Base-by-base conservation (phyloP, 2,888 invertebrate genomes). In the Anarsia innoxiella region DNA sequence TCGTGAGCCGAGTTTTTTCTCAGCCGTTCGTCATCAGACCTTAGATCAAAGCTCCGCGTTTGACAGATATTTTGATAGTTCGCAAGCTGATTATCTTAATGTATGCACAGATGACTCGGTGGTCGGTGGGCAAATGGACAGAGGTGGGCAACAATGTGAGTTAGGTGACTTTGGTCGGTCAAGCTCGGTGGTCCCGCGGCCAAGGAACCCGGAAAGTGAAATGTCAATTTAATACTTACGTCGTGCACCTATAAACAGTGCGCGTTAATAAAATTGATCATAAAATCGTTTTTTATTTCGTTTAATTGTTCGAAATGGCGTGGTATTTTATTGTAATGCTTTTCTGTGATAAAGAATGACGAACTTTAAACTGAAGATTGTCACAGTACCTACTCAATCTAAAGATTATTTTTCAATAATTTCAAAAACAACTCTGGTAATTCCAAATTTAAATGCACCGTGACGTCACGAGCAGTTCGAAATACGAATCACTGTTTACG, bases 31-130 rank as follows among this genome's bases (percentile, higher is more conserved):
- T 15, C 31, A 19, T 9, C 23, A 15, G 26, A 23, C 14, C 28
- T 11, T 59, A 76, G 68, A 80, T 82, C 75, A 82, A 80, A 80
- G 56, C 48, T 74, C 74, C 76, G 59, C 56, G 54, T 66, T 72
- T 76, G 79, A 82, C 79, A 77, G 70, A 74, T 77, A 79, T 78
- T 77, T 73, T 75, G 73, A 77, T 79, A 78, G 64, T 69, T 70
- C 56, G 64, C 69, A 48, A 48, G 50, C 59, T 68, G 68, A 78
- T 77, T 71, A 74, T 69, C 65, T 71, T 73, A 77, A 73, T 76
- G 47, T 75, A 77, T 79, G 66, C 80, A 75, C 56, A 73, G 73
- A 74, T 74, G 74, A 69, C 70, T 56, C 61, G 51, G 63, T 61
- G 78, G 75, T 66, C 71, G 62, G 65, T 66, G n/a, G n/a, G n/a